Conservation (phyloP, 2,797 vertebrate genomes). For the Hafferia zeledoni region DNA sequence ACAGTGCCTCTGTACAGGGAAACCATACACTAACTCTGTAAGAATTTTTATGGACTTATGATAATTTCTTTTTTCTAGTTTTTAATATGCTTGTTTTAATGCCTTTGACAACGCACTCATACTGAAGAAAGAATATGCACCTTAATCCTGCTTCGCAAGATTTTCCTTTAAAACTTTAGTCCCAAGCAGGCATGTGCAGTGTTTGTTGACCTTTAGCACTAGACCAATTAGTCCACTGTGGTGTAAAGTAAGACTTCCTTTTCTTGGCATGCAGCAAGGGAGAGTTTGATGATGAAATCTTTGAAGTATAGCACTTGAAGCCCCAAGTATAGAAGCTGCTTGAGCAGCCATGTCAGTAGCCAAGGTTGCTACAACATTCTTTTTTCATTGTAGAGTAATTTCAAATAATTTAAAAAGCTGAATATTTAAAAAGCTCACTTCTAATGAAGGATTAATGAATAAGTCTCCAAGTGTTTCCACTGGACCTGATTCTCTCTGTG, state of each 20-base stretch:
- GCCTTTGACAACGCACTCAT: not conserved
- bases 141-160: slow-evolving; percentile 33
- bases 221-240: slow-evolving; percentile 47
- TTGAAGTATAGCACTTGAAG: slow-evolving; percentile 56
- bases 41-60: not conserved
- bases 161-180: slow-evolving; percentile 43
- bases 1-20: not conserved
- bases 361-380: not conserved
- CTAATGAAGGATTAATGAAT: not conserved
- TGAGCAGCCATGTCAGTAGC: not conserved
- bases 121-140: slow-evolving; percentile 32
- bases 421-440: not conserved
- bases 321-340: slow-evolving; percentile 22
- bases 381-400: not conserved
- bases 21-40: not conserved
- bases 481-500: not conserved
- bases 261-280: slow-evolving; percentile 50
- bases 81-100: slow-evolving; percentile 7
- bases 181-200: slow-evolving; percentile 29
- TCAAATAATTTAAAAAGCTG: not conserved
- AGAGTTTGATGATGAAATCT: slow-evolving; percentile 18
- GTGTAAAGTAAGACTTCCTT: slow-evolving; percentile 64
- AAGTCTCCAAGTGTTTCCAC: not conserved
- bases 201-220: slow-evolving; percentile 66
- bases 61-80: not conserved